phyloP scores from a whole-genome alignment of 2,797 vertebrate species.

The Microctenopoma stevenorrisi region DNA sequence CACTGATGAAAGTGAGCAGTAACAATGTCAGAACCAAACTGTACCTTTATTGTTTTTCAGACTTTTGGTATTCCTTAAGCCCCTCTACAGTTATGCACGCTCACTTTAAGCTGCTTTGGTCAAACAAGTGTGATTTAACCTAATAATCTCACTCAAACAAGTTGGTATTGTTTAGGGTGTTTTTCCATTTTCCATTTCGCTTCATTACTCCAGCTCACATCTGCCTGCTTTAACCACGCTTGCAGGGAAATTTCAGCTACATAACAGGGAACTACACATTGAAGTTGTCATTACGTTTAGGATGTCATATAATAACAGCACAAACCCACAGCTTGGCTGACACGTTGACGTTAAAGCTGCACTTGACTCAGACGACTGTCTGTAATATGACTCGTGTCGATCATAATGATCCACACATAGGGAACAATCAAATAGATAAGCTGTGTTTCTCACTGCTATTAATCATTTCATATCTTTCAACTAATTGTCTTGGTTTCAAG shows the following conservation, averaged over 20 bases:
- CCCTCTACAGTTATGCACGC: conserved; percentile 72
- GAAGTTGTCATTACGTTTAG: neutral
- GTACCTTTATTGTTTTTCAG: conserved; percentile 74
- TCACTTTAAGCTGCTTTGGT: conserved; percentile 82
- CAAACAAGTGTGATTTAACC: conserved; percentile 83
- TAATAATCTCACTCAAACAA: conserved; percentile 84
- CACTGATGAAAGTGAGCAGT: conserved; percentile 13
- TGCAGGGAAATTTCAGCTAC: conserved; percentile 19
- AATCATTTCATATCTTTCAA: conserved; percentile 22
- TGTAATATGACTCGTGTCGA: neutral
- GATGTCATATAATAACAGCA: neutral
- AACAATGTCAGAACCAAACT: conserved; percentile 59
- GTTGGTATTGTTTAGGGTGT: conserved; percentile 81
- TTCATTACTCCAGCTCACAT: conserved; percentile 34
- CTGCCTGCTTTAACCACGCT: conserved; percentile 14
- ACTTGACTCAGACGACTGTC: neutral
- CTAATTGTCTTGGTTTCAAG: conserved; percentile 17
- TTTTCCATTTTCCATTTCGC: conserved; percentile 59
- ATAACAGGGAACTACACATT: neutral
- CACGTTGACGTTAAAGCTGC: neutral
- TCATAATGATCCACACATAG: neutral
- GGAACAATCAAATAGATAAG: neutral
- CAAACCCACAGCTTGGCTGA: neutral
- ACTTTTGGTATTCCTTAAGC: conserved; percentile 79
- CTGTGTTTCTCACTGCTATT: neutral